Evolutionary conservation across 2,888 invertebrate genomes (phyloP).

Genomic region (Odontocerum albicorne): DNA sequence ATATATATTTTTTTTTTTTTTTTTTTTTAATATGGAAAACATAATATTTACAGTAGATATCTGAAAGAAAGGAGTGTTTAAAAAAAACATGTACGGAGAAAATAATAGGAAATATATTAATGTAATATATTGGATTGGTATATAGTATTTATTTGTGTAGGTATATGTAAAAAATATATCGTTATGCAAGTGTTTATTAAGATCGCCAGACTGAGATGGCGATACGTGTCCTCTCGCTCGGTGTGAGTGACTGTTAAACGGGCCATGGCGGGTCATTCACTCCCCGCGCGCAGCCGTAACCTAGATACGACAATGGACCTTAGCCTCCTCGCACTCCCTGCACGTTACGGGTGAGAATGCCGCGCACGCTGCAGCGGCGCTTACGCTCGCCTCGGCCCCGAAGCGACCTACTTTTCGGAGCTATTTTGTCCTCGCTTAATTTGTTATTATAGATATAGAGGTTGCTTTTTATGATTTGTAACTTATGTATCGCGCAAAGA

Average conservation of each 20-base stretch:
- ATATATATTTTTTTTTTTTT: no score
- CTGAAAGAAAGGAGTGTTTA: no score
- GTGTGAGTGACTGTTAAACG: slow-evolving; percentile 68
- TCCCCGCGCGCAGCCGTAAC: slow-evolving; percentile 42
- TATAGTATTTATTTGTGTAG: no score
- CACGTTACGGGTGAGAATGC: slow-evolving; percentile 36
- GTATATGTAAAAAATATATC: no score
- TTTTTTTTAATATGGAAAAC: no score
- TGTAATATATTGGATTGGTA: no score
- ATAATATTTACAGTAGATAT: no score
- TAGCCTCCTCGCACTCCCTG: slow-evolving; percentile 15
- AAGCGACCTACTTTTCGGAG: slow-evolving; percentile 35
- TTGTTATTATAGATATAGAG: slow-evolving; percentile 34
- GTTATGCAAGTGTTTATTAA: slow-evolving; percentile 28
- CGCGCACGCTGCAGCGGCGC: slow-evolving; percentile 32
- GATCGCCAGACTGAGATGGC: slow-evolving; percentile 27
- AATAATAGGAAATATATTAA: no score
- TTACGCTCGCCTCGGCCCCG: slow-evolving; percentile 36
- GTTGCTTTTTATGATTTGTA: slow-evolving; percentile 31
- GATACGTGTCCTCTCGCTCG: slow-evolving; percentile 45
- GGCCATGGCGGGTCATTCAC: slow-evolving; percentile 66
- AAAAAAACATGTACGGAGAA: no score
- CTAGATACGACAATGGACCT: slow-evolving; percentile 28
- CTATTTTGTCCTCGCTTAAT: slow-evolving; percentile 36
- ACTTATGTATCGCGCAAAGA: slow-evolving; percentile 10